Conservation (phyloP, 2,113 vertebrate species). For the Phylloscopus trochilus region DNA sequence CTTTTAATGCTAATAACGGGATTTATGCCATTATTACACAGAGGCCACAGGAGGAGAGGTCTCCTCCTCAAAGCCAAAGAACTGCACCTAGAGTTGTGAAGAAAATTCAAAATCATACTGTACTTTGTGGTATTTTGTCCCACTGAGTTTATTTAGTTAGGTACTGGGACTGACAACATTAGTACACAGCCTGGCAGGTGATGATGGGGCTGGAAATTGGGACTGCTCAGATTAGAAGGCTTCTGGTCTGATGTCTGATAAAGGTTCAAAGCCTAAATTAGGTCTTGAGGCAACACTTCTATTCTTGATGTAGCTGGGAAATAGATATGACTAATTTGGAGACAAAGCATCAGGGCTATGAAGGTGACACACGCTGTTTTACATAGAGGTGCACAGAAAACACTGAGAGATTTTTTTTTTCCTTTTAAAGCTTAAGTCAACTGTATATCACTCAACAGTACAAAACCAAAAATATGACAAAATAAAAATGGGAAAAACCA, state of each 20-base stretch:
- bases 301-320: background rate
- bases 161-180: background rate
- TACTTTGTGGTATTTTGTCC: background rate
- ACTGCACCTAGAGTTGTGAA: background rate
- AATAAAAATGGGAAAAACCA: background rate
- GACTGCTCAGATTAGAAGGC: constrained; percentile 33
- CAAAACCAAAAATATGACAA: background rate
- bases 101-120: background rate
- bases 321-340: background rate
- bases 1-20: background rate
- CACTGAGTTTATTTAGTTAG: background rate
- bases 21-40: background rate
- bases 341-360: background rate
- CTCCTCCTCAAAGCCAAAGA: background rate
- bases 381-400: background rate
- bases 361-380: background rate
- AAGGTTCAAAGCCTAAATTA: constrained; percentile 37
- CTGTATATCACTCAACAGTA: background rate
- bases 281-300: background rate
- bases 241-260: constrained; percentile 2
- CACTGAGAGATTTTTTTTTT: background rate
- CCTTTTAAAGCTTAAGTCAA: background rate
- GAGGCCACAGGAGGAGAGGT: background rate
- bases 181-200: background rate
- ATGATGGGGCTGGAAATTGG: background rate